phyloP scores from a whole-genome alignment of 2,113 vertebrate genomes.

The Micronycteris hirsuta region DNA sequence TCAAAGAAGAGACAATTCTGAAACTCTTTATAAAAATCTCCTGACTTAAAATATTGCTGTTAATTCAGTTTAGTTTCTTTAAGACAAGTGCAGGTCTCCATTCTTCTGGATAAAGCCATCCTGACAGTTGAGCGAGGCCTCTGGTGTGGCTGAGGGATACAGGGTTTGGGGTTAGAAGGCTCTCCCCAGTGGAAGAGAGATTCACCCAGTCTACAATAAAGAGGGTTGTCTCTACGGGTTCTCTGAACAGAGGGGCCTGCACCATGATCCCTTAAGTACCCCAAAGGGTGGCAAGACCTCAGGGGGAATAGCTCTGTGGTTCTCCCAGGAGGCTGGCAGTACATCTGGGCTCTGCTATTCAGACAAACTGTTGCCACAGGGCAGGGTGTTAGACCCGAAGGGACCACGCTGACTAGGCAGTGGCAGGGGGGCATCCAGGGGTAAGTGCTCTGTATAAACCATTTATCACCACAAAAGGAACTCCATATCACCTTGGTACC shows the following conservation, averaged over 20 bases:
- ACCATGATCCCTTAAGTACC: not conserved
- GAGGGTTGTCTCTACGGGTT: not conserved
- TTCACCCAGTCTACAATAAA: not conserved
- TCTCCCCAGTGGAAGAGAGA: not conserved
- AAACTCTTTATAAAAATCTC: not conserved
- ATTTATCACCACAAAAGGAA: not conserved
- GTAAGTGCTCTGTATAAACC: not conserved
- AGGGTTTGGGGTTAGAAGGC: not conserved
- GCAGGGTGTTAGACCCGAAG: not conserved
- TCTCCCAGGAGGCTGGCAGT: not conserved
- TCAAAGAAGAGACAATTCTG: not conserved
- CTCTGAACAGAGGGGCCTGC: not conserved
- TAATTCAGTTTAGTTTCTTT: not conserved
- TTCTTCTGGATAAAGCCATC: not conserved
- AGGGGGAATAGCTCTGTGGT: not conserved
- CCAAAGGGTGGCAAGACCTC: not conserved
- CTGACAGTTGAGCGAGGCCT: not conserved
- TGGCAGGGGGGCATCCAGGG: not conserved
- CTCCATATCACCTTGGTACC: not conserved
- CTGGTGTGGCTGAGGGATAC: not conserved
- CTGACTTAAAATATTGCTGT: not conserved
- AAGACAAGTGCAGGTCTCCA: not conserved
- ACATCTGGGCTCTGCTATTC: not conserved
- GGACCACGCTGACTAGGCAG: accelerated
- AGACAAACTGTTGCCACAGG: not conserved